Base-by-base conservation (phyloP, 2,888 invertebrate species). In the Nebria brevicollis region DNA sequence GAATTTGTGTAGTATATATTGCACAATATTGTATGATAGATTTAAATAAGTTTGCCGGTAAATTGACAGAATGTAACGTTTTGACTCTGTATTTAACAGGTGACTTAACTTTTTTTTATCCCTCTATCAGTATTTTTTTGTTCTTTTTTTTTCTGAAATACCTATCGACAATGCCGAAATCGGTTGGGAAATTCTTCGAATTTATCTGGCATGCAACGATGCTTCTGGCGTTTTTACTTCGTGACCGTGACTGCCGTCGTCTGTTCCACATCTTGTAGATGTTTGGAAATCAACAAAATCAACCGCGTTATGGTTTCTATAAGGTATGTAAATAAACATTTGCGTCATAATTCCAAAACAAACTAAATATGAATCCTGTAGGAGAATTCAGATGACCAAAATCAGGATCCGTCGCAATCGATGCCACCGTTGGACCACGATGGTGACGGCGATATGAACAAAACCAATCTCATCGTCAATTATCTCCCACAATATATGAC, bases 401-500 rank as follows among this genome's bases (percentile, higher is more conserved):
- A 41, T 11, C 42, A 73, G 43, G 73, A 73, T 34, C 43, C 41
- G 25, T 26, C 70, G 0, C 25, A 70, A 25, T 70, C 70, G 34
- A 26, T 26, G 11, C 70, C 13, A 88, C 34, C 34, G 34, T 1
- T 34, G 34, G 54, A 54, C 13, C 70, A 70, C 8, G 87, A 88
- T 64, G 89, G 89, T 3, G 89, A 89, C 82, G 84, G 82, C 68
- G 81, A 81, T 75, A 86, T 89, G 83, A 81, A 26, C 20, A 91
- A 91, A 85, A 96, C 96, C 82, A 98, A 98, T 91, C 92, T 98
- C 85, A 98, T 98, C 85, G 95, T 98, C 87, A 98, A 98, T 91
- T 98, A 98, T 89, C 92, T 98, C 86, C 98, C 98, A 43, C 98
- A 98, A 90, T 95, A 94, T 86, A 95, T 98, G 92, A 95, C 96